Base-by-base conservation (phyloP, 2,888 invertebrate genomes). In the Nomada hirtipes region DNA sequence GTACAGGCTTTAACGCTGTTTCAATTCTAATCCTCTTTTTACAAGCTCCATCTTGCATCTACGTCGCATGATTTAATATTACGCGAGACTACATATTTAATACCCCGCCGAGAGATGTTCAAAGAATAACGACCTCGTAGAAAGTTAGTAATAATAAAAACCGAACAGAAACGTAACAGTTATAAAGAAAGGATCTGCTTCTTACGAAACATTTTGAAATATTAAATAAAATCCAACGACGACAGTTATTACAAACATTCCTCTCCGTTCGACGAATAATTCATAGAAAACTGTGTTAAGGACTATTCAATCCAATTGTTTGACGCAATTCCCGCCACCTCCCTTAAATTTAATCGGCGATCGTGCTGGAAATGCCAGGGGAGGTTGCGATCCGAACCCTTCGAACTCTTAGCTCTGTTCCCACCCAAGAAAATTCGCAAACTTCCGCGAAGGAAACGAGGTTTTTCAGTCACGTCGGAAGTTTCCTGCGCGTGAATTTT, bases 321-420 rank as follows among this genome's bases (percentile, higher is more conserved):
- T 4, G 15, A 20, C 23, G 20, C 4, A 13, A n/a, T 13, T 47
- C 44, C 44, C 15, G 20, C 3, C 26, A 1, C 26, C 23, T 2
- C n/a, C 29, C 47, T 47, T n/a, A 59, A 69, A 69, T 59, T 44
- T 59, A 59, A 57, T 59, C 53, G 36, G 10, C 26, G 69, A 59
- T 47, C n/a, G 69, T n/a, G 47, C 69, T 20, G 29, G 20, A 53
- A 72, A 44, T 73, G 42, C 7, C 23, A 15, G 29, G 18, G 44
- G 3, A 70, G 20, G 29, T 47, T 42, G 23, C 36, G 15, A 10
- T 67, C 47, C 26, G 47, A 59, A n/a, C 20, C 10, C 15, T n/a
- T n/a, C 4, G 26, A 18, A 36, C 36, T 7, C 9, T 36, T 36
- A 36, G 18, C 7, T 13, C 18, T 55, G 68, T 55, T 68, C 26